A percentile compares a stretch with the other conserved stretches of the same genome.
phyloP scores from a whole-genome alignment of 2,797 vertebrate species.

The Vultur gryphus region DNA sequence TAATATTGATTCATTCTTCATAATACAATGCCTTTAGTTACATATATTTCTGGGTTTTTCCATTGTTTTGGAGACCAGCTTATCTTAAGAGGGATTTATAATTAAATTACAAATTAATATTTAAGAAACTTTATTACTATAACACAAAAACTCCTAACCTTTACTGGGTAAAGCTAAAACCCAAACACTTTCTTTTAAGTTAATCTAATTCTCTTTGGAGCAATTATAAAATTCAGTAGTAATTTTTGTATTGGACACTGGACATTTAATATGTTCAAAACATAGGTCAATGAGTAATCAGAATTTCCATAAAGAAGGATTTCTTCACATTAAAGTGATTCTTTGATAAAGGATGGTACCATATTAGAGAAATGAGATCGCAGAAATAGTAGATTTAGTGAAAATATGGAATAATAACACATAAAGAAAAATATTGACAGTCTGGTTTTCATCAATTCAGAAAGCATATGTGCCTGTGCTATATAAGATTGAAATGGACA shows the following conservation, averaged over 20 bases:
- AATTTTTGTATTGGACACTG: background rate
- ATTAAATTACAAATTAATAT: background rate
- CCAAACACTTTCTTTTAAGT: background rate
- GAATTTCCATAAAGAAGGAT: background rate
- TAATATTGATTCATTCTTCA: background rate
- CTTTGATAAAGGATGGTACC: background rate
- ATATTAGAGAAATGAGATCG: background rate
- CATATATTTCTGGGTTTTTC: background rate
- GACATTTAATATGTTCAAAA: background rate
- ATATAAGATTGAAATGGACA: background rate
- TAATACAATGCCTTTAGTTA: background rate
- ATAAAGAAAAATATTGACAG: background rate
- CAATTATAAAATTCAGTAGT: background rate
- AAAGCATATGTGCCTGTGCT: background rate
- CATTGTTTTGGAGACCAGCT: background rate
- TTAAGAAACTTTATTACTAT: background rate
- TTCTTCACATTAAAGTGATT: background rate
- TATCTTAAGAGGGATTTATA: background rate
- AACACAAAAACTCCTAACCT: background rate
- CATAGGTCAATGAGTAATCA: background rate
- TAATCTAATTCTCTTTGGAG: background rate
- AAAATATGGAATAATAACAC: background rate
- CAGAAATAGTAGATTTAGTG: background rate
- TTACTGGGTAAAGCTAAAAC: background rate
- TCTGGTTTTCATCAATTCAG: background rate